Conservation (phyloP, 2,888 invertebrate genomes). For the Scaptomyza polygonia region DNA sequence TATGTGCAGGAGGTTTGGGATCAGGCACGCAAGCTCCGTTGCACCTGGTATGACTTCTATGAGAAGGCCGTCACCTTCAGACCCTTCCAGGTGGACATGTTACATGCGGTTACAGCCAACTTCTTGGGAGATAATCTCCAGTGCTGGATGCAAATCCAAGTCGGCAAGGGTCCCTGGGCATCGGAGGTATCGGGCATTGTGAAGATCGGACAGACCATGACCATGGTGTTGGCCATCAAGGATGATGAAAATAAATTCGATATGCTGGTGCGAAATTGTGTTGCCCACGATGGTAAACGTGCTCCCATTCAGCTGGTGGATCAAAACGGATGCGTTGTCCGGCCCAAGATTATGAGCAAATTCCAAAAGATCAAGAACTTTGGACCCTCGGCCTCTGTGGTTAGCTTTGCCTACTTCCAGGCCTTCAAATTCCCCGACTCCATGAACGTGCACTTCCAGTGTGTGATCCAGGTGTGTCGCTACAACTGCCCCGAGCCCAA, state of each 20-base stretch:
- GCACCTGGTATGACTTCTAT: slow-evolving; percentile 98
- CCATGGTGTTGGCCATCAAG: slow-evolving; percentile 97
- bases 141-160: slow-evolving; percentile 99
- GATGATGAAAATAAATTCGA: slow-evolving; percentile 98
- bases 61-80: slow-evolving; percentile 97
- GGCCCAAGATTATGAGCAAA: slow-evolving; percentile 97
- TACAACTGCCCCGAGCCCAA: slow-evolving; percentile 97
- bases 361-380: slow-evolving; percentile 98
- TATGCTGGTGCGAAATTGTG: slow-evolving; percentile 96
- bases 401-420: slow-evolving; percentile 97
- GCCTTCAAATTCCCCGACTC: slow-evolving; percentile 98
- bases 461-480: slow-evolving; percentile 96
- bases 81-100: slow-evolving; percentile 97
- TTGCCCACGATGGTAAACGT: slow-evolving; percentile 96
- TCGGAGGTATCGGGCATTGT: slow-evolving; percentile 97
- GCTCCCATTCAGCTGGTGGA: slow-evolving; percentile 97
- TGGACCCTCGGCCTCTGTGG: slow-evolving; percentile 96
- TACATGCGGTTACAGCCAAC: slow-evolving; percentile 97
- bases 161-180: slow-evolving; percentile 98
- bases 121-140: slow-evolving; percentile 97
- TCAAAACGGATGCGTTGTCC: slow-evolving; percentile 95
- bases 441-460: slow-evolving; percentile 98
- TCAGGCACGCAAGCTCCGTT: slow-evolving; percentile 94
- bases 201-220: slow-evolving; percentile 98
- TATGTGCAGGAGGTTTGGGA: slow-evolving; percentile 98